Conservation (phyloP, 2,888 invertebrate genomes). For the Drosophila suboccidentalis region DNA sequence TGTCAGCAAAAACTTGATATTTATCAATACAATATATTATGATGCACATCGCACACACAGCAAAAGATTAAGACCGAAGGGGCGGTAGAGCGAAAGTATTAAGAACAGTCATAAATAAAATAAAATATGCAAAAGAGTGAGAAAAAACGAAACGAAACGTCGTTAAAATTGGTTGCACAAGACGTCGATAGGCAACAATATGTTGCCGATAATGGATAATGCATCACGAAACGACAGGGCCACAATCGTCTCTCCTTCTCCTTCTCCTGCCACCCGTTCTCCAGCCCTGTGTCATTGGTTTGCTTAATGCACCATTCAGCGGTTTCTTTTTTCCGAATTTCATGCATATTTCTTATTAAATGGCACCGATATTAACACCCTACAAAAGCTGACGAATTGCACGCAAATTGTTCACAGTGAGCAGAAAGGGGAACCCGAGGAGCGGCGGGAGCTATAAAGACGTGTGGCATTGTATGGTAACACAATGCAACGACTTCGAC, state of each 20-base stretch:
- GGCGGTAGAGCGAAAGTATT: neutral
- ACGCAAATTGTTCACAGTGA: conserved; percentile 37
- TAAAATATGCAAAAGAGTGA: neutral
- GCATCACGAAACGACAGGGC: conserved; percentile 16
- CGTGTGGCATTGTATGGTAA: conserved; percentile 40
- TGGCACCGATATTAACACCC: conserved; percentile 55
- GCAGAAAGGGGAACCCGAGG: neutral
- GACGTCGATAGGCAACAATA: conserved; percentile 44
- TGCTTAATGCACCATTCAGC: conserved; percentile 26
- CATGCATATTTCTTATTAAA: conserved; percentile 59
- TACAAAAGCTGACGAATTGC: conserved; percentile 50
- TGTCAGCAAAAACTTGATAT: neutral
- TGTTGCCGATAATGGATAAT: conserved; percentile 56
- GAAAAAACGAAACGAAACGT: neutral
- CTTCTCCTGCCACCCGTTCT: neutral
- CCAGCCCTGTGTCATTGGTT: neutral
- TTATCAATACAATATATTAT: conserved; percentile 18
- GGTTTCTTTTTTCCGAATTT: conserved; percentile 10
- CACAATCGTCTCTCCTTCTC: neutral
- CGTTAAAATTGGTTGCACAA: conserved; percentile 36
- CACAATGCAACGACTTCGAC: conserved; percentile 45
- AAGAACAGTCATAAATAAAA: conserved; percentile 29
- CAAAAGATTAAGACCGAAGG: neutral
- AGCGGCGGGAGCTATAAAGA: neutral
- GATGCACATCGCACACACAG: conserved; percentile 5